These are phyloP conservation scores for Alectoris magna DNA, from an alignment of 2,797 vertebrate genomes.

Conservation along the genomic window DNA sequence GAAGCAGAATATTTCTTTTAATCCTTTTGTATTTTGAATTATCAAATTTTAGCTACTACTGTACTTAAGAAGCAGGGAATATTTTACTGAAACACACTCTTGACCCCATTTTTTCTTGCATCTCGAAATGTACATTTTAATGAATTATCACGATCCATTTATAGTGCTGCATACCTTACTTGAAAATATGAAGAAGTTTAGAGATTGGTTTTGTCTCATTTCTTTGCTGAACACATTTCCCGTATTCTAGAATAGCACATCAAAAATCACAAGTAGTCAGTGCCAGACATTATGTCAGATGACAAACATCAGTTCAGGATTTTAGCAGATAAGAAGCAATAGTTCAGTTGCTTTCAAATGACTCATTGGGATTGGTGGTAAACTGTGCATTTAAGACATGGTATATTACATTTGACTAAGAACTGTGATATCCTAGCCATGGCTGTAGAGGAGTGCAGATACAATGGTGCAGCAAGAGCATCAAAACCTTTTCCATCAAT, in stretches of 20 bases:
- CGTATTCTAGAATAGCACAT: not conserved
- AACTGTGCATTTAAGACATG: not conserved
- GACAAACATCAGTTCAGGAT: not conserved
- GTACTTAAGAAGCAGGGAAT: not conserved
- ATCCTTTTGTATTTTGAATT: not conserved
- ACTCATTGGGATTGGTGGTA: not conserved
- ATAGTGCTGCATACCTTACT: not conserved
- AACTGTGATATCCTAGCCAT: not conserved
- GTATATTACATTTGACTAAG: not conserved
- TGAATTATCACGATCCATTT: not conserved
- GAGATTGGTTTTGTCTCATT: not conserved
- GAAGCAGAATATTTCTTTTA: not conserved
- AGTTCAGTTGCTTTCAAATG: not conserved
- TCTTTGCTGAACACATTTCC: not conserved
- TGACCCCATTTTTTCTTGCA: not conserved
- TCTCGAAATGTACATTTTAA: not conserved
- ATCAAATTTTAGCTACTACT: not conserved
- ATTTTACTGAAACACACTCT: not conserved
- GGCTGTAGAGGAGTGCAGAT: not conserved
- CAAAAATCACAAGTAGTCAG: not conserved
- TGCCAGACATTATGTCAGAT: not conserved
- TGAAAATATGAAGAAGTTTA: not conserved
- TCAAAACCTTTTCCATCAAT: not conserved
- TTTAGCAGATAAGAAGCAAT: not conserved
- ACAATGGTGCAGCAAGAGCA: not conserved